Evolutionary conservation across 2,888 invertebrate genomes (phyloP).

Genomic region (Carcina quercana): DNA sequence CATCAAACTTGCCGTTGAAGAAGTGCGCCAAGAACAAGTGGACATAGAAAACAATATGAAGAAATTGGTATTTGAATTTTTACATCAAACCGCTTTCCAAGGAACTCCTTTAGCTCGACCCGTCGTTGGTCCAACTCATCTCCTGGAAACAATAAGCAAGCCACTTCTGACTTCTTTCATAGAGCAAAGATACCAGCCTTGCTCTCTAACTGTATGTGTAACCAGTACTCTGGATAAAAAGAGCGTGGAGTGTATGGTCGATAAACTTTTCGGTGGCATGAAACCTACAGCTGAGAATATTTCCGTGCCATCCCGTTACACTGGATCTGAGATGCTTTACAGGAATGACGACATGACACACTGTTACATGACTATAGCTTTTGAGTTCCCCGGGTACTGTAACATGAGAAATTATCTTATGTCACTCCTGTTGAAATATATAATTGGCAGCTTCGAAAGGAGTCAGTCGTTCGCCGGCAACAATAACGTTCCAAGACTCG

Average conservation of each 20-base stretch:
- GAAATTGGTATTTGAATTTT: slow-evolving; percentile 53
- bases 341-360: slow-evolving; percentile 56
- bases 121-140: slow-evolving; percentile 79
- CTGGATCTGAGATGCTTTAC: slow-evolving; percentile 27
- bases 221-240: slow-evolving; percentile 82
- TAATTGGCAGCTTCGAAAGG: too few species aligned
- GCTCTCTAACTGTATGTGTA: slow-evolving; percentile 81
- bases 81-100: slow-evolving; percentile 64
- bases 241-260: slow-evolving; percentile 73
- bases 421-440: too few species aligned
- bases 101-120: slow-evolving; percentile 51
- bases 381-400: too few species aligned
- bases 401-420: too few species aligned
- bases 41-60: slow-evolving; percentile 50
- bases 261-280: slow-evolving; percentile 67
- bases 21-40: too few species aligned
- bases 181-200: slow-evolving; percentile 38
- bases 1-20: too few species aligned
- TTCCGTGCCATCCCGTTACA: slow-evolving; percentile 29
- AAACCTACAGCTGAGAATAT: too few species aligned
- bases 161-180: slow-evolving; percentile 28
- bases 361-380: slow-evolving; percentile 53
- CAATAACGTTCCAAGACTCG: too few species aligned
- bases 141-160: slow-evolving; percentile 68
- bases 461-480: too few species aligned